Evolutionary conservation across 2,888 invertebrate species (phyloP), one percentile per base, ranked within the genome.

Genomic region (Cataglyphis livida): DNA sequence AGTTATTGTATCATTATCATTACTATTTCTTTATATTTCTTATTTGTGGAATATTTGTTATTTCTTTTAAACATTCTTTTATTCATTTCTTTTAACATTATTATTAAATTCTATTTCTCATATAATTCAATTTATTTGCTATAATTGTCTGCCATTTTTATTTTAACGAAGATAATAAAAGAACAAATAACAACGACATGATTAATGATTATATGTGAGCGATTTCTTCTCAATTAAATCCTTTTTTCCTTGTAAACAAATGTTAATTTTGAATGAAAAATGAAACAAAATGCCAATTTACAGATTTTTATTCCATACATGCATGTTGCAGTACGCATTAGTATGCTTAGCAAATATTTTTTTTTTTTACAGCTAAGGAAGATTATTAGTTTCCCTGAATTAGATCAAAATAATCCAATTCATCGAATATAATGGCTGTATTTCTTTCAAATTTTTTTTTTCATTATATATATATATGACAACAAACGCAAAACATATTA

Each of bases 401-500:
- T 32, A 5, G 15, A 78, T 44, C 59, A 3, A 12, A 51, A 25
- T 18, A 18, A 78, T 66, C 3, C 15, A 51, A 18, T 35, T 41
- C 21, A 51, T 6, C 12, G 12, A 41, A n/a, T 57, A n/a, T 51
- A 54, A 57, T 66, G 7, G 15, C 28, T 76, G 4, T 9, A 35
- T 61, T 48, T 61, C 44, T 21, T 4, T 6, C n/a, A n/a, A 51
- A 51, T 7, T 21, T 0, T 12, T 15, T 66, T 41, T 51, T 51
- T 7, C 57, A 18, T 59, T 32, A 51, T 51, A 51, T 51, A 51
- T 85, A 84, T 84, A 89, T 86, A 85, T 75, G 82, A 90, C 82
- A 89, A 88, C 87, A 90, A 90, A 90, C 84, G 83, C 83, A 85
- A 89, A 87, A 90, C 83, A 88, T 84, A 83, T 86, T 57, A 78